Base-by-base conservation (phyloP, 2,888 invertebrate species). In the Eutolmus rufibarbis region DNA sequence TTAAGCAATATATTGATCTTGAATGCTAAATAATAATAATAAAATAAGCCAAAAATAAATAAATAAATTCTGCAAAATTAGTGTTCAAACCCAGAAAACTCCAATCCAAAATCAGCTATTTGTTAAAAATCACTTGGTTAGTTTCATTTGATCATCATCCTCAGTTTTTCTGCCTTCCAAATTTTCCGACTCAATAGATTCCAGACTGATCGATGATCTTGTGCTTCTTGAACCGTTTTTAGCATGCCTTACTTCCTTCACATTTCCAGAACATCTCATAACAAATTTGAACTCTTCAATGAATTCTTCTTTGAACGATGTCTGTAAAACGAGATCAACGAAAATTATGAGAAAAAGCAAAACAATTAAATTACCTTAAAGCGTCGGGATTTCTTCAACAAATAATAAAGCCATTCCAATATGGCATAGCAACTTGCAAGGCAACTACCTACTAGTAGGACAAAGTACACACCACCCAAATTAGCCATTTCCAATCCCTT, bases 391-490 rank as follows among this genome's bases (percentile, higher is more conserved):
- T 79, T 46, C 23, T 56, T 74, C 57, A 51, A 88, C 84, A 89
- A 77, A 37, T 66, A 37, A 37, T 90, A 89, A 89, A 92, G 88
- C 91, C 91, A 91, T 89, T 92, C 91, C 89, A 91, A 87, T 88
- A 92, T 89, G 51, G 92, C 93, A 87, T 91, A 92, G 89, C 91
- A 76, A 88, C 91, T 91, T 89, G 92, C 92, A 78, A 92, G 90
- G 89, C 91, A 89, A 90, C 91, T 91, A 19, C 95, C 95, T 89
- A 92, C 93, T 57, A 94, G 92, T 77, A 95, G 92, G 76, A 95
- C 94, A 74, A 94, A 93, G 90, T 95, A 95, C 79, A 95, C 94
- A 89, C 95, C 95, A 85, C 95, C 95, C 43, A 95, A 94, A 92
- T 96, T 96, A 89, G 94, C 94, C 90, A 96, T 92, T 66, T 94